These are phyloP conservation scores for Drosophila pseudotalamancana DNA, from an alignment of 2,888 invertebrate genomes.

Conservation along the genomic window DNA sequence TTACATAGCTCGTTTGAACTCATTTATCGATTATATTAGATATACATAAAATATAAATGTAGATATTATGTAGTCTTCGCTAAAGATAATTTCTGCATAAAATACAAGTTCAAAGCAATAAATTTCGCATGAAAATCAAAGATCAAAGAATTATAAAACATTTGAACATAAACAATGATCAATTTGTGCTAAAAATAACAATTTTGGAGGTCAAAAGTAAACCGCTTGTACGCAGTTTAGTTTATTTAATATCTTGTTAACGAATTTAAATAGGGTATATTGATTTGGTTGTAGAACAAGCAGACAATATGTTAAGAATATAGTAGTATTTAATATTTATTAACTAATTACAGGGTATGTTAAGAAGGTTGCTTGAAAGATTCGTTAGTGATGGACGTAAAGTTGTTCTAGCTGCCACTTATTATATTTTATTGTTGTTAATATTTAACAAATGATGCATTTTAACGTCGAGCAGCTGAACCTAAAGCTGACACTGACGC, in stretches of 20 bases:
- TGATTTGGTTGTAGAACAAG: too few species aligned
- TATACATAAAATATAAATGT: constrained; percentile 1
- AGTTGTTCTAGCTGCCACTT: constrained; percentile 45
- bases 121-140: constrained; percentile 40
- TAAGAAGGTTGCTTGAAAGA: not conserved
- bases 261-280: too few species aligned
- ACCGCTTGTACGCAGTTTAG: constrained; percentile 31
- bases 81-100: constrained; percentile 22
- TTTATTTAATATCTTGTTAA: too few species aligned
- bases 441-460: constrained; percentile 63
- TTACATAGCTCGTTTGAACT: constrained; percentile 66
- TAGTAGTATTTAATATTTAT: too few species aligned
- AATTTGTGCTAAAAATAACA: constrained; percentile 11
- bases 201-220: constrained; percentile 38
- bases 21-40: constrained; percentile 38
- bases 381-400: constrained; percentile 4
- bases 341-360: not conserved
- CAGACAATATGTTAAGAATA: too few species aligned
- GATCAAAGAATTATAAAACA: constrained; percentile 39
- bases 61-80: constrained; percentile 7
- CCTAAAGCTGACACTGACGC: not conserved
- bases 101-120: constrained; percentile 47
- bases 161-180: constrained; percentile 6
- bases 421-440: constrained; percentile 59
- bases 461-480: constrained; percentile 8